Percentiles rank a stretch among this genome's conserved stretches.
Conservation (phyloP, 2,113 vertebrate genomes). For the Serinus canaria region DNA sequence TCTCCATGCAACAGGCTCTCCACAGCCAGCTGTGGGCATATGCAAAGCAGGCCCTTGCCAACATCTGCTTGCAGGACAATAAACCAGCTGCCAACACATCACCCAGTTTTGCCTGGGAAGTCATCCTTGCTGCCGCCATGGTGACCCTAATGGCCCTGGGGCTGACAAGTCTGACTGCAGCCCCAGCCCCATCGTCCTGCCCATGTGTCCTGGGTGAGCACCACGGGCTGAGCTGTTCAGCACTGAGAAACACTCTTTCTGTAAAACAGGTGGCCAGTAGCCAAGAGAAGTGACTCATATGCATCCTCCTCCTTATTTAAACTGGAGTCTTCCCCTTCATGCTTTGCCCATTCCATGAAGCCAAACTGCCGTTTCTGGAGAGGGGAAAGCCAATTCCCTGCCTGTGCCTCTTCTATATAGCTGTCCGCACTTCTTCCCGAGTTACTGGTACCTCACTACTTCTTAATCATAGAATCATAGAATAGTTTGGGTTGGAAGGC, state of each 20-base stretch:
- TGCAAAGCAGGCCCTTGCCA: not conserved
- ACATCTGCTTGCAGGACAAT: not conserved
- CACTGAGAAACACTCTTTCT: not conserved
- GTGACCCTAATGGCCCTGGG: not conserved
- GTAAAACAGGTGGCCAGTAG: not conserved
- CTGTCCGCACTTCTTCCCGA: not conserved
- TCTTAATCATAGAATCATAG: not conserved
- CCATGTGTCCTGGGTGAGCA: not conserved
- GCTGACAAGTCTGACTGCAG: not conserved
- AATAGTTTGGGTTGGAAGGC: not conserved
- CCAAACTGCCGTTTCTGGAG: not conserved
- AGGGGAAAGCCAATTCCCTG: not conserved
- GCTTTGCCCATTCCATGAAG: not conserved
- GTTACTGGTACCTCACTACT: not conserved
- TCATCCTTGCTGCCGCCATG: accelerated
- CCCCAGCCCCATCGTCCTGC: not conserved
- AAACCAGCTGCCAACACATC: not conserved
- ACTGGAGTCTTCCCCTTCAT: not conserved
- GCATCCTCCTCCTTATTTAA: not conserved
- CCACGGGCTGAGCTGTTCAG: not conserved
- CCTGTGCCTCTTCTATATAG: not conserved
- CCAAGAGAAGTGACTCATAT: constrained; percentile 5
- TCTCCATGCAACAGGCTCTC: not conserved
- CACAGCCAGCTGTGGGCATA: not conserved
- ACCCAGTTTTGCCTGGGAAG: not conserved